A percentile compares a stretch with the other conserved stretches of the same genome.
Evolutionary conservation across 2,888 invertebrate species (phyloP).

Genomic region (Drosophila histrio): DNA sequence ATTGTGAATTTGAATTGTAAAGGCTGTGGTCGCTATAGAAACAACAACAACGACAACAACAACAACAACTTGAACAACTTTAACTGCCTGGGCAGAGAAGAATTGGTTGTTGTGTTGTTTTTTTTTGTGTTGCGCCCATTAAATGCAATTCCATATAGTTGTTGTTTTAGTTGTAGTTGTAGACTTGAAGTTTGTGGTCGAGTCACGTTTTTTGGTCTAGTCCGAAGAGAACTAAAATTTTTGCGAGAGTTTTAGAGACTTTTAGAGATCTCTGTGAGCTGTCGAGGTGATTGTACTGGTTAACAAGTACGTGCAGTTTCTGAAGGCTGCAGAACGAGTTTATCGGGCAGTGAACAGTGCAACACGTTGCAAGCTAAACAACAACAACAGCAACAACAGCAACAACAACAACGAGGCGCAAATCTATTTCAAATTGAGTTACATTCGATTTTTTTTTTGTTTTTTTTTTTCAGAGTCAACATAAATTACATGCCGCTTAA

Average conservation of each 20-base stretch:
- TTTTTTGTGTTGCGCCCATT: slow-evolving; percentile 65
- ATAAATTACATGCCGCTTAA: slow-evolving; percentile 73
- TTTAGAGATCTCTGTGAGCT: background rate
- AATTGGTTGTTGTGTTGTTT: too few species aligned
- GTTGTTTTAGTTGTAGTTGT: too few species aligned
- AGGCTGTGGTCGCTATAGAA: slow-evolving; percentile 37
- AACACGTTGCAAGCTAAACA: slow-evolving; percentile 9
- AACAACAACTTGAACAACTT: slow-evolving; percentile 42
- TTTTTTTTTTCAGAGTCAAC: slow-evolving; percentile 75
- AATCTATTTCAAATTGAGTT: slow-evolving; percentile 71
- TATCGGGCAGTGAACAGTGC: slow-evolving; percentile 6
- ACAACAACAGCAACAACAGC: background rate
- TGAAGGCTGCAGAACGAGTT: slow-evolving; percentile 76
- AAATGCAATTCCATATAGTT: slow-evolving; percentile 76
- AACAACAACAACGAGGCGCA: background rate
- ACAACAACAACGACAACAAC: slow-evolving; percentile 11
- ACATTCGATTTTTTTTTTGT: slow-evolving; percentile 39
- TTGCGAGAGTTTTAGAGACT: slow-evolving; percentile 9
- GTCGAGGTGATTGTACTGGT: slow-evolving; percentile 70
- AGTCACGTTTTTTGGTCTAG: slow-evolving; percentile 70
- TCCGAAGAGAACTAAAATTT: slow-evolving; percentile 19
- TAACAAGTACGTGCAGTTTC: slow-evolving; percentile 76
- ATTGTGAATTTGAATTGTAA: slow-evolving; percentile 69
- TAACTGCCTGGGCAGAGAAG: slow-evolving; percentile 47
- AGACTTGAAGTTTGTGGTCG: slow-evolving; percentile 62